Percentiles rank a stretch among this genome's conserved stretches.
Conservation (phyloP, 2,888 invertebrate genomes). For the Drosophila limbata region DNA sequence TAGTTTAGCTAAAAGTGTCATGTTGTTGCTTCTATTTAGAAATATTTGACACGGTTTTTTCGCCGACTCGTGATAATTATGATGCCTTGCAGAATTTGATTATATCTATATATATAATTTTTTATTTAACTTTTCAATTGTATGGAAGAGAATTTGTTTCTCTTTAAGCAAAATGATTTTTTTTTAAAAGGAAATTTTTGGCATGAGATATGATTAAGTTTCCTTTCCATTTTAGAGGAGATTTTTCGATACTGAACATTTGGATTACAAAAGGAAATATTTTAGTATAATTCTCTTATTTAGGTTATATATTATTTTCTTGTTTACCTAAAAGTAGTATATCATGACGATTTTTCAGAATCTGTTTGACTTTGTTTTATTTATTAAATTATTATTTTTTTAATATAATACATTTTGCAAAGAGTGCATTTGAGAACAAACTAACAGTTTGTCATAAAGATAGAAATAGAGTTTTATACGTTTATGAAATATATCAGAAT, state of each 20-base stretch:
- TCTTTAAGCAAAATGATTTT: neutral
- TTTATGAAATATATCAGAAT: too few species aligned
- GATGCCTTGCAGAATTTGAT: conserved; percentile 53
- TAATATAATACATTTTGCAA: too few species aligned
- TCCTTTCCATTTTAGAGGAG: neutral
- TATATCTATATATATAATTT: conserved; percentile 1
- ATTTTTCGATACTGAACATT: neutral
- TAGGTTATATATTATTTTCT: neutral
- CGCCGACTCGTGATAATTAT: conserved; percentile 46
- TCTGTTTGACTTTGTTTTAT: too few species aligned
- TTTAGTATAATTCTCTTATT: too few species aligned
- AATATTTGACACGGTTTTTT: conserved; percentile 77
- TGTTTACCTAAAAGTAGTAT: neutral
- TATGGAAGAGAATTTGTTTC: neutral
- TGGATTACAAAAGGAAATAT: too few species aligned
- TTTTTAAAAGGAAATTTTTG: conserved; percentile 1
- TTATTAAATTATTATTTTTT: too few species aligned
- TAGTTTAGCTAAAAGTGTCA: conserved; percentile 71
- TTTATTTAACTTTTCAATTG: conserved; percentile 28
- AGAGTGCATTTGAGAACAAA: too few species aligned
- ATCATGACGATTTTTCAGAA: too few species aligned
- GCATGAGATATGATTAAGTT: neutral
- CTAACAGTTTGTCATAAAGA: too few species aligned
- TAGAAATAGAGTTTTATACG: too few species aligned
- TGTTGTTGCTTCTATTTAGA: conserved; percentile 68